These are phyloP conservation scores for Orchesellides sinensis DNA, from an alignment of 2,888 invertebrate species.

Conservation along the genomic window DNA sequence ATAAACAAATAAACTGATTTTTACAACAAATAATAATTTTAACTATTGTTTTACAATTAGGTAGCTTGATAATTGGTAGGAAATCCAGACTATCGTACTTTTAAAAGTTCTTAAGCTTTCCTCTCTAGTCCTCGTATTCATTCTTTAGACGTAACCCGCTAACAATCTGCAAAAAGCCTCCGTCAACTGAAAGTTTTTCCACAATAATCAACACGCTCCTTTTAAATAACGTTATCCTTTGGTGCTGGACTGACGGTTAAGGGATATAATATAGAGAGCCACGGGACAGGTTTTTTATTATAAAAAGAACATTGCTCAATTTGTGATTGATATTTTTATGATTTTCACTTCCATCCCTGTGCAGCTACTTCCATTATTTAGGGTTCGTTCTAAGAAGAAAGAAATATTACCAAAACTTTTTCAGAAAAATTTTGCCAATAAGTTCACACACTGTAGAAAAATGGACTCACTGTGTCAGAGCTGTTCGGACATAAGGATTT, in stretches of 20 bases:
- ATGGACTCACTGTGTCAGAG: slow-evolving; percentile 82
- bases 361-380: slow-evolving; percentile 42
- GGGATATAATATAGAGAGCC: slow-evolving; percentile 27
- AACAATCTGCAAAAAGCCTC: neutral
- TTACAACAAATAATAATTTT: slow-evolving; percentile 6
- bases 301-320: neutral
- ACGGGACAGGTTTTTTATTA: slow-evolving; percentile 15
- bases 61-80: slow-evolving; percentile 36
- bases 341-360: neutral
- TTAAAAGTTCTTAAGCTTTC: slow-evolving; percentile 47
- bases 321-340: neutral
- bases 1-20: slow-evolving; percentile 6
- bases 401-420: slow-evolving; percentile 63
- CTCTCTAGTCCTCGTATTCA: too few species aligned
- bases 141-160: slow-evolving; percentile 35
- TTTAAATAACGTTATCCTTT: neutral
- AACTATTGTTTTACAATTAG: neutral
- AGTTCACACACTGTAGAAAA: slow-evolving; percentile 57
- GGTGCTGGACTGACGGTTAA: neutral
- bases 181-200: neutral
- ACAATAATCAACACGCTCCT: neutral
- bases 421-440: slow-evolving; percentile 43
- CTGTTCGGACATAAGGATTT: slow-evolving; percentile 87
- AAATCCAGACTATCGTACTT: slow-evolving; percentile 53
- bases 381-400: slow-evolving; percentile 62